A percentile compares a stretch with the other conserved stretches of the same genome.
These are phyloP conservation scores for Lasioglossum zephyrum DNA, from an alignment of 2,888 invertebrate species.

Conservation along the genomic window DNA sequence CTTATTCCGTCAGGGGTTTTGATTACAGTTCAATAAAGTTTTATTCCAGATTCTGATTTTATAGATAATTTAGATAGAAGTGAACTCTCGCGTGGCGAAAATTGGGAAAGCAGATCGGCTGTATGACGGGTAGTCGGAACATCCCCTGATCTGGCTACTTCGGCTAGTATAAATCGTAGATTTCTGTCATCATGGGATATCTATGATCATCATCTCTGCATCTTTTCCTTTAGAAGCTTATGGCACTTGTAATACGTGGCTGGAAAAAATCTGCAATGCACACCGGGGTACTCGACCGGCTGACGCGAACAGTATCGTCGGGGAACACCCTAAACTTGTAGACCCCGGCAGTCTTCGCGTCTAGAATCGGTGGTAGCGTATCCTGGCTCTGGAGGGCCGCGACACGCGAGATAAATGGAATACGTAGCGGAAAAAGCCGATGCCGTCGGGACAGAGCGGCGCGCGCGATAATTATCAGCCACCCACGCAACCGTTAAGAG, in stretches of 20 bases:
- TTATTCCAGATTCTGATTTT: too few relatives aligned
- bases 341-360: background rate
- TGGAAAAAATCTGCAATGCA: background rate
- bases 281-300: background rate
- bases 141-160: too few relatives aligned
- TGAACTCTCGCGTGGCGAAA: too few relatives aligned
- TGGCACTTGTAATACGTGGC: background rate
- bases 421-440: conserved; percentile 9
- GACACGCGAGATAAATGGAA: conserved; percentile 34
- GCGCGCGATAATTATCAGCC: conserved; percentile 75
- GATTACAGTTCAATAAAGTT: too few relatives aligned
- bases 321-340: background rate
- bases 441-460: conserved; percentile 34
- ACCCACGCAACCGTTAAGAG: conserved; percentile 67
- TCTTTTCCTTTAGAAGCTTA: too few relatives aligned
- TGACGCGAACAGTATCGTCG: background rate
- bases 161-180: background rate
- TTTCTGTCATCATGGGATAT: background rate
- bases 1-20: too few relatives aligned
- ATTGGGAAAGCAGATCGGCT: too few relatives aligned
- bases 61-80: too few relatives aligned
- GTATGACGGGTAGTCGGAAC: too few relatives aligned
- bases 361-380: conserved; percentile 5
- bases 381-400: background rate
- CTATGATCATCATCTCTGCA: background rate